Evolutionary conservation across 2,797 vertebrate genomes (phyloP).

Genomic region (Oreonectes daqikongensis): DNA sequence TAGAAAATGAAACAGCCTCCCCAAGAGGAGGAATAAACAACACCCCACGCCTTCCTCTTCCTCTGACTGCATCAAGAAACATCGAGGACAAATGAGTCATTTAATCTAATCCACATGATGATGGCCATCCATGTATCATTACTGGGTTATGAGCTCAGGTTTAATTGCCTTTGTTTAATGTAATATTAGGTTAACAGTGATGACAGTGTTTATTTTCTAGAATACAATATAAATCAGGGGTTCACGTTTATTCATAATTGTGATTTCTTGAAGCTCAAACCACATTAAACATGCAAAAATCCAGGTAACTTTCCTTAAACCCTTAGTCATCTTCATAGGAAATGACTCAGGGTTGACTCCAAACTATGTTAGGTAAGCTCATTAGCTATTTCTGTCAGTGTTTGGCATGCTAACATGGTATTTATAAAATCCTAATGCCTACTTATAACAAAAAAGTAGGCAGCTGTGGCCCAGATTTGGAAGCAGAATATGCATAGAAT

Average conservation of each 20-base stretch:
- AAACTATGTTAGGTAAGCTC: too few species aligned
- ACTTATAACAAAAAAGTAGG: conserved; percentile 24
- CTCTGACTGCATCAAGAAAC: conserved; percentile 31
- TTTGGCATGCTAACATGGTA: not conserved
- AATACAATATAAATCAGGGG: not conserved
- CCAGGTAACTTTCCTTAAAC: not conserved
- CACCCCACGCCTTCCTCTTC: conserved; percentile 1
- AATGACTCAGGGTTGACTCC: conserved; percentile 10
- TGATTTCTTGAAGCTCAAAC: too few species aligned
- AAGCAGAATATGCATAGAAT: conserved; percentile 11
- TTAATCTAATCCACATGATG: conserved; percentile 51
- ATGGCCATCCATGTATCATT: conserved; percentile 46
- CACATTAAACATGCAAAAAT: not conserved
- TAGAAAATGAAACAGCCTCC: not conserved
- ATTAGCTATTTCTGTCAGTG: too few species aligned
- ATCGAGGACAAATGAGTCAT: conserved; percentile 53
- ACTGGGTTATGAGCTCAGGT: conserved; percentile 37
- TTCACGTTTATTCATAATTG: too few species aligned
- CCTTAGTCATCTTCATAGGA: not conserved
- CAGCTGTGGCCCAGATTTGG: conserved; percentile 35
- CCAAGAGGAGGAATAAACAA: conserved; percentile 3
- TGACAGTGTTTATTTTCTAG: conserved; percentile 12
- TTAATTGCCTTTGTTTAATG: conserved; percentile 54
- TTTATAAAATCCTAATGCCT: conserved; percentile 9
- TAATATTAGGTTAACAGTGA: conserved; percentile 42